phyloP scores from a whole-genome alignment of 2,888 invertebrate species.

The Spialia ferax region DNA sequence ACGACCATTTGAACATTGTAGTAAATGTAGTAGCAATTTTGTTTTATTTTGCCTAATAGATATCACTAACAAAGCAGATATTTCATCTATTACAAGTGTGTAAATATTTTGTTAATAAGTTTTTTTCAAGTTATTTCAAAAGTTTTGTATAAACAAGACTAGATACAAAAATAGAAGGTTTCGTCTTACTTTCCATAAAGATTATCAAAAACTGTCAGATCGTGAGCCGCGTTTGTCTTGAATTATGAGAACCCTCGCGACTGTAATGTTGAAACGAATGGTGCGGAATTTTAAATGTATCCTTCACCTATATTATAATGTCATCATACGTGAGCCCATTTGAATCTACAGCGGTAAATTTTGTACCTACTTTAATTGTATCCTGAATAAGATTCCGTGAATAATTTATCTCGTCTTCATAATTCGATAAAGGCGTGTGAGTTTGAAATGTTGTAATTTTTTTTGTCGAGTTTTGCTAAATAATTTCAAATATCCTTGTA shows the following conservation, averaged over 20 bases:
- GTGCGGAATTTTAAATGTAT: constrained; percentile 41
- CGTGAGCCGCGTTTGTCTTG: constrained; percentile 15
- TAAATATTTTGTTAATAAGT: too few relatives aligned
- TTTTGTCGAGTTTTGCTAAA: constrained; percentile 2
- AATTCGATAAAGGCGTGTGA: neutral
- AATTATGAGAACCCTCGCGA: neutral
- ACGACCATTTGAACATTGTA: too few relatives aligned
- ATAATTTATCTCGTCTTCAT: constrained; percentile 24
- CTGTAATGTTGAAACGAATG: constrained; percentile 31
- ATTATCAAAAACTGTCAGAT: neutral
- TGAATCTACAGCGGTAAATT: constrained; percentile 37
- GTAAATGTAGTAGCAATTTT: too few relatives aligned
- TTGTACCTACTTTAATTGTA: constrained; percentile 9
- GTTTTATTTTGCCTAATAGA: too few relatives aligned
- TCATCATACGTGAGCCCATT: constrained; percentile 30
- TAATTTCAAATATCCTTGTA: constrained; percentile 14
- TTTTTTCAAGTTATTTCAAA: too few relatives aligned
- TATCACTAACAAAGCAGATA: too few relatives aligned
- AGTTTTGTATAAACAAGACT: neutral
- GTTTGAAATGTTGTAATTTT: constrained; percentile 16
- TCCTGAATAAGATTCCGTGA: neutral
- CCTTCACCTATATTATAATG: constrained; percentile 28
- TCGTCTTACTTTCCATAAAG: neutral
- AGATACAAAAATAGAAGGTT: neutral
- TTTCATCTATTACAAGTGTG: too few relatives aligned